Percentiles rank a stretch among this genome's conserved stretches.
Evolutionary conservation across 1,140 invertebrate species (phyloP).

Genomic region (Polyergus mexicanus): DNA sequence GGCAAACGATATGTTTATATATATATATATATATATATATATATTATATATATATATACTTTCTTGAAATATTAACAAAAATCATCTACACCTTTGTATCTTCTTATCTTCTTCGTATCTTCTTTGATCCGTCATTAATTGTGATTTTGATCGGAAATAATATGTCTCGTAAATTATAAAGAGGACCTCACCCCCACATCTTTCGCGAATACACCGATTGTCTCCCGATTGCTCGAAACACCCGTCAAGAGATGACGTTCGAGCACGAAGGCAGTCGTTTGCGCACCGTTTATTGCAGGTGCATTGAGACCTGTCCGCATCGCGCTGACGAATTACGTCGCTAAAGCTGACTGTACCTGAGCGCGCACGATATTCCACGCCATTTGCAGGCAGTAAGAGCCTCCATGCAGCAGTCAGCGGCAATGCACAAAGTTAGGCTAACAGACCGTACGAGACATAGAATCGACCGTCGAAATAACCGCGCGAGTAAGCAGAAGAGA

Average conservation of each 20-base stretch:
- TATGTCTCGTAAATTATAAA: neutral
- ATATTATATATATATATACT: neutral
- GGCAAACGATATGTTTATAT: neutral
- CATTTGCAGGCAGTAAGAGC: slow-evolving; percentile 45
- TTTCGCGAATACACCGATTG: slow-evolving; percentile 1
- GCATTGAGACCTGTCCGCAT: slow-evolving; percentile 42
- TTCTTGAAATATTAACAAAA: neutral
- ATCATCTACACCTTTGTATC: neutral
- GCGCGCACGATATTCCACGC: slow-evolving; percentile 38
- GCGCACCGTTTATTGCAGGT: slow-evolving; percentile 57
- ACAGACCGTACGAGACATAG: slow-evolving; percentile 27
- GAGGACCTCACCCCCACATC: neutral
- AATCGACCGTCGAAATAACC: slow-evolving; percentile 23
- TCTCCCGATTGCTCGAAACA: slow-evolving; percentile 5
- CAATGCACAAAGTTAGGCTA: slow-evolving; percentile 49
- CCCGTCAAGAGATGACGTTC: slow-evolving; percentile 22
- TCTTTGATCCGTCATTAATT: neutral
- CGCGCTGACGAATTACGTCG: slow-evolving; percentile 63
- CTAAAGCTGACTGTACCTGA: slow-evolving; percentile 59
- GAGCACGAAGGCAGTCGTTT: slow-evolving; percentile 22
- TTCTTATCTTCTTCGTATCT: neutral
- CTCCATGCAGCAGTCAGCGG: slow-evolving; percentile 52
- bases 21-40: no score
- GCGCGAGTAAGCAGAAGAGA: neutral
- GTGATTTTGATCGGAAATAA: slow-evolving; percentile 11